A percentile compares a stretch with the other conserved stretches of the same genome.
phyloP scores from a whole-genome alignment of 2,113 vertebrate species.

The Procavia capensis region DNA sequence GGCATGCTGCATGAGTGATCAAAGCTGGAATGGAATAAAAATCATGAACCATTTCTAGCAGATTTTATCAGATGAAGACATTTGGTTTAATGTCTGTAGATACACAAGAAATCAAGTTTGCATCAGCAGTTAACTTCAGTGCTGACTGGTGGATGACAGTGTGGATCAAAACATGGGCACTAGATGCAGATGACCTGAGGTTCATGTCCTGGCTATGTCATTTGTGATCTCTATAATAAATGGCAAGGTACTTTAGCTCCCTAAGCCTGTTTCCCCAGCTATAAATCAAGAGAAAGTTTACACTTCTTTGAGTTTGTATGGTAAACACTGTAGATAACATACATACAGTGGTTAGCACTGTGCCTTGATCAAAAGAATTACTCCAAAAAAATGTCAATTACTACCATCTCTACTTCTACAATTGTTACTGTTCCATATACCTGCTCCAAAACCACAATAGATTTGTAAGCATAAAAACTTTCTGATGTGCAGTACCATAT shows the following conservation, averaged over 20 bases:
- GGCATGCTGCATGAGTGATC: background rate
- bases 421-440: background rate
- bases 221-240: background rate
- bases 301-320: background rate
- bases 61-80: background rate
- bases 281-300: background rate
- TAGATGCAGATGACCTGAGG: background rate
- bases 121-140: background rate
- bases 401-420: background rate
- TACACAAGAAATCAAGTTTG: background rate
- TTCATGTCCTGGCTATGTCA: background rate
- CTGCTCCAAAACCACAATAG: background rate
- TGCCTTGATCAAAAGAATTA: background rate
- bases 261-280: background rate
- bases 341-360: background rate
- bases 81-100: background rate
- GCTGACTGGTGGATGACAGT: background rate
- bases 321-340: background rate
- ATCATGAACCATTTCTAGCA: background rate
- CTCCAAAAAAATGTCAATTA: conserved; percentile 22
- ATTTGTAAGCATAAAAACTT: background rate
- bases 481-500: background rate
- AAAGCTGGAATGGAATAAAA: background rate
- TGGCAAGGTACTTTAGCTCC: background rate
- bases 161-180: background rate